These are phyloP conservation scores for Volucella inanis DNA, from an alignment of 2,888 invertebrate genomes.

Conservation along the genomic window DNA sequence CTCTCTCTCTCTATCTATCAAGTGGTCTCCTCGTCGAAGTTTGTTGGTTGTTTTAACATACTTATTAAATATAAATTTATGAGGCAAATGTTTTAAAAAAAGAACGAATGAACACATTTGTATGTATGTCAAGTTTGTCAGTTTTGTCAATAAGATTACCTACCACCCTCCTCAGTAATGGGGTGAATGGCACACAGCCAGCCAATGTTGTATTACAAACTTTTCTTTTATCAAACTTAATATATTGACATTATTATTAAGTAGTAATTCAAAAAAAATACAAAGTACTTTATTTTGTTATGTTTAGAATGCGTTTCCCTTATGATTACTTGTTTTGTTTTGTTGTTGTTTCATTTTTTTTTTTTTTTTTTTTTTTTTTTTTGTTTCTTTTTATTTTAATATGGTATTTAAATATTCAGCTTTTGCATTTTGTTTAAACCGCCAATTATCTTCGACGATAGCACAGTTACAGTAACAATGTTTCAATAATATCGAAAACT, in stretches of 20 bases:
- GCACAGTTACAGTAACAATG: conserved; percentile 71
- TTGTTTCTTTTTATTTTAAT: neutral
- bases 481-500: conserved; percentile 74
- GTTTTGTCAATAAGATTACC: conserved; percentile 45
- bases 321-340: conserved; percentile 37
- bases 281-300: conserved; percentile 11
- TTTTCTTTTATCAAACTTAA: conserved; percentile 44
- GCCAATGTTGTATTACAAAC: conserved; percentile 50
- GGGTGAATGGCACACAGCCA: conserved; percentile 54
- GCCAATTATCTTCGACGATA: conserved; percentile 73
- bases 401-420: neutral
- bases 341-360: conserved; percentile 22
- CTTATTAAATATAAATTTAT: conserved; percentile 33
- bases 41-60: conserved; percentile 59
- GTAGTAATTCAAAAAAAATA: conserved; percentile 28
- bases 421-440: conserved; percentile 26
- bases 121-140: conserved; percentile 58
- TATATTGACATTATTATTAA: conserved; percentile 50
- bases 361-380: neutral
- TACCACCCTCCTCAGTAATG: neutral
- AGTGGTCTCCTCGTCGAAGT: conserved; percentile 71
- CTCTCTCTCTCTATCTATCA: conserved; percentile 23
- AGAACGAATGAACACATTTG: neutral
- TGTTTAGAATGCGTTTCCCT: conserved; percentile 39
- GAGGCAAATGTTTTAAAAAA: conserved; percentile 58